Conservation (phyloP, 1,140 invertebrate genomes). For the Neodiprion virginianus region DNA sequence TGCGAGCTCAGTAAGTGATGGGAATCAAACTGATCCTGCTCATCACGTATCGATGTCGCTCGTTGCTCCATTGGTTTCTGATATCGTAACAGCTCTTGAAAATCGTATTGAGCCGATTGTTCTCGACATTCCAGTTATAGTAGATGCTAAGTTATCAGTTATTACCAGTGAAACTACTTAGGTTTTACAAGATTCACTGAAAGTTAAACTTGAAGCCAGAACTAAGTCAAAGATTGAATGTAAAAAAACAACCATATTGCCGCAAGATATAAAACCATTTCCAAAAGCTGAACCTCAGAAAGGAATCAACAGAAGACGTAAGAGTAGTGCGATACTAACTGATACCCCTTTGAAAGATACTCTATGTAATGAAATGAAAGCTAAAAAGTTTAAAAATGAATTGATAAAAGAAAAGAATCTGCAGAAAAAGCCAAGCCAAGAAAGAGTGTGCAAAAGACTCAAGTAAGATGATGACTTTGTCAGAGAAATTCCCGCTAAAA, state of each 20-base stretch:
- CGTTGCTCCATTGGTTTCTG: conserved; percentile 5
- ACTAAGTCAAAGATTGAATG: background rate
- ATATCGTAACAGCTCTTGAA: conserved; percentile 5
- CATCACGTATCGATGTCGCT: background rate
- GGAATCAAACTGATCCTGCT: background rate
- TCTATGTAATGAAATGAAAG: too few relatives aligned
- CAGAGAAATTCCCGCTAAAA: background rate
- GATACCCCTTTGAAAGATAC: background rate
- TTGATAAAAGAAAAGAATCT: background rate
- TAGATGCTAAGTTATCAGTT: background rate
- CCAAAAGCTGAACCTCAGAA: conserved; percentile 24
- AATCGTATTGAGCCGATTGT: background rate
- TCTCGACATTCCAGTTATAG: background rate
- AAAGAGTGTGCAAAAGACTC: background rate
- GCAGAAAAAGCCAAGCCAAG: background rate
- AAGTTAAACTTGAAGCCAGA: conserved; percentile 6
- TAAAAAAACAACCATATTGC: conserved; percentile 10
- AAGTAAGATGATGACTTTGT: background rate
- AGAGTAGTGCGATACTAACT: conserved; percentile 19
- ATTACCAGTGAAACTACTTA: conserved; percentile 5
- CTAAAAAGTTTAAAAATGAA: conserved; percentile 4
- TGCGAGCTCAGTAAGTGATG: background rate
- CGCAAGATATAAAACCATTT: conserved; percentile 22
- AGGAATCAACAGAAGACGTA: conserved; percentile 8
- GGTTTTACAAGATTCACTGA: background rate